phyloP scores from a whole-genome alignment of 1,140 invertebrate genomes.

The Drosophila kurseongensis region DNA sequence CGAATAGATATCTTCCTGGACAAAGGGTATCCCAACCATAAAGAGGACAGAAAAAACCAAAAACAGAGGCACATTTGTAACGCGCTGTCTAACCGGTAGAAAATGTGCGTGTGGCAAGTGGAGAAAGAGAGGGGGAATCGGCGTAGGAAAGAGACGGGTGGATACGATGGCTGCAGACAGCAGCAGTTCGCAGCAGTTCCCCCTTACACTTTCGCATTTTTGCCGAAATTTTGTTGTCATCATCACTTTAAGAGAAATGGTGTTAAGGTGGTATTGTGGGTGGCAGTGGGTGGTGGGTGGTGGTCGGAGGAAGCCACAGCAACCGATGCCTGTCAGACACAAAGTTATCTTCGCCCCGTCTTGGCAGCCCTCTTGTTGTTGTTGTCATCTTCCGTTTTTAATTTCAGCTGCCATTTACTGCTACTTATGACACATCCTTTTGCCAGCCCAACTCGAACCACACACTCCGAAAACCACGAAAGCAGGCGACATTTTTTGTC shows the following conservation, averaged over 20 bases:
- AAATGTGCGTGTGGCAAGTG: constrained; percentile 77
- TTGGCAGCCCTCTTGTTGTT: constrained; percentile 33
- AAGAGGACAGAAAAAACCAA: constrained; percentile 12
- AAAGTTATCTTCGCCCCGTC: constrained; percentile 73
- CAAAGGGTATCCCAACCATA: constrained; percentile 21
- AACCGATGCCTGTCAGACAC: constrained; percentile 68
- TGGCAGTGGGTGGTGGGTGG: constrained; percentile 7
- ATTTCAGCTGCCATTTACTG: constrained; percentile 81
- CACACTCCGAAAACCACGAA: constrained; percentile 11
- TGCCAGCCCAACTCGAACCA: constrained; percentile 16
- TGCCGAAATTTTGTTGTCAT: constrained; percentile 82
- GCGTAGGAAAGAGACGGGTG: constrained; percentile 16
- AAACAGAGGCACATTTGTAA: constrained; percentile 70
- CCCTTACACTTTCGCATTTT: constrained; percentile 24
- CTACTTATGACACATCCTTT: constrained; percentile 83
- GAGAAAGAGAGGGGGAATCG: constrained; percentile 6
- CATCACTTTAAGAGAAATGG: constrained; percentile 67
- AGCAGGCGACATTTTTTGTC: constrained; percentile 23
- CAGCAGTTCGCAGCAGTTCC: constrained; percentile 29
- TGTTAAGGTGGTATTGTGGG: constrained; percentile 9
- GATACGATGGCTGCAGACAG: constrained; percentile 27
- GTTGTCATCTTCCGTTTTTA: constrained; percentile 77
- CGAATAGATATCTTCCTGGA: not conserved
- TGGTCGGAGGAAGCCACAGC: constrained; percentile 35
- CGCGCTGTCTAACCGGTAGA: constrained; percentile 74